A percentile compares a stretch with the other conserved stretches of the same genome.
Conservation (phyloP, 2,113 vertebrate genomes). For the Cavia aperea region DNA sequence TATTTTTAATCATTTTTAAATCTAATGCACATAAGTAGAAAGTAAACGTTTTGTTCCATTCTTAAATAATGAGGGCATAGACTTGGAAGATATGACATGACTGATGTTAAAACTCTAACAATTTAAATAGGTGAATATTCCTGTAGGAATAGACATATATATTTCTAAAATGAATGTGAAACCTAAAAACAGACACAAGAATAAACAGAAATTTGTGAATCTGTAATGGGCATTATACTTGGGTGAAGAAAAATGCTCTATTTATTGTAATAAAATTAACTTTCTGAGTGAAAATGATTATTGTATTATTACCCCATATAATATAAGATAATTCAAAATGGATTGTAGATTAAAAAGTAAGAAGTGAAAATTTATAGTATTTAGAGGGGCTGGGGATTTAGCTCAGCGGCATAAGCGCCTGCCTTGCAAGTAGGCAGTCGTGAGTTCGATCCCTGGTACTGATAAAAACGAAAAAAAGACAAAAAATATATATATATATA, state of each 20-base stretch:
- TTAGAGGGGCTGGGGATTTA: background rate
- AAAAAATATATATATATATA: background rate
- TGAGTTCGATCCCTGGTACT: no score
- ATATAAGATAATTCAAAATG: background rate
- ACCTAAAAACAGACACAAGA: background rate
- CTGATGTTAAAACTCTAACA: background rate
- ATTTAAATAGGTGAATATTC: background rate
- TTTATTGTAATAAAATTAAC: background rate
- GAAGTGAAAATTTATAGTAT: background rate
- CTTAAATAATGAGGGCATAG: background rate
- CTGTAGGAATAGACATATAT: background rate
- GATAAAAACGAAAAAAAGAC: no score
- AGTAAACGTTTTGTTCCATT: background rate
- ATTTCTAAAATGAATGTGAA: background rate
- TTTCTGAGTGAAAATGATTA: background rate
- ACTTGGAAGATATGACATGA: background rate
- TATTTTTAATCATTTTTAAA: slow-evolving; percentile 21
- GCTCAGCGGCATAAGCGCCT: no score
- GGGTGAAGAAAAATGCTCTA: background rate
- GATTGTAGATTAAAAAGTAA: background rate
- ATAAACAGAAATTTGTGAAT: background rate
- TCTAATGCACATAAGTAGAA: background rate
- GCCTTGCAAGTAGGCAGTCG: no score
- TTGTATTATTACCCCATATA: background rate
- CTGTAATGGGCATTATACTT: background rate